Evolutionary conservation across 2,888 invertebrate genomes (phyloP).

Genomic region (Diploptera punctata): DNA sequence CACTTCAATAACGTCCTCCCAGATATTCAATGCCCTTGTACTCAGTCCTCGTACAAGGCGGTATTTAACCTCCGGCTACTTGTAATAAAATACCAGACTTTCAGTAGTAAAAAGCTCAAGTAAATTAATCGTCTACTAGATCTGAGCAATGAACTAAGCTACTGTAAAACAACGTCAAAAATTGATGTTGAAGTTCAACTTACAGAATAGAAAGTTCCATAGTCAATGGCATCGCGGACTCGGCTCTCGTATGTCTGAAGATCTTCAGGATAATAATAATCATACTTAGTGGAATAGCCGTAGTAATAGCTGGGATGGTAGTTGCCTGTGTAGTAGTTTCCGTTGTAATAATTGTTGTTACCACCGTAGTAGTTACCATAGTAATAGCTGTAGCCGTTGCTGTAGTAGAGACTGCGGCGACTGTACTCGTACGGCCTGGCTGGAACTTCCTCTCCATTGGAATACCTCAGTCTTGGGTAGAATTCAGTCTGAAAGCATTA

Average conservation of each 20-base stretch:
- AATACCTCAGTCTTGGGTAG: constrained; percentile 56
- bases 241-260: constrained; percentile 43
- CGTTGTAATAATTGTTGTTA: constrained; percentile 2
- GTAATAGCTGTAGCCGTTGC: background rate
- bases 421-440: constrained; percentile 25
- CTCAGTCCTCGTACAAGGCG: constrained; percentile 20
- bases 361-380: background rate
- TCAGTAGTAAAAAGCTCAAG: too few species aligned
- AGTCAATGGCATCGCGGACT: constrained; percentile 52
- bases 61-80: background rate
- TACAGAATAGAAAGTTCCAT: constrained; percentile 55
- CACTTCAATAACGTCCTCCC: constrained; percentile 51
- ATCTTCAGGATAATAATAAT: constrained; percentile 49
- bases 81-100: too few species aligned
- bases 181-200: constrained; percentile 2
- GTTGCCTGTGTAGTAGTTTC: constrained; percentile 20
- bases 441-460: constrained; percentile 66
- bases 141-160: too few species aligned
- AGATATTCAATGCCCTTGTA: constrained; percentile 26
- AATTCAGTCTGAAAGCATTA: constrained; percentile 19
- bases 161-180: too few species aligned
- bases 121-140: too few species aligned
- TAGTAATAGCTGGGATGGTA: background rate
- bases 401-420: background rate
- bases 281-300: constrained; percentile 6